Percentiles rank a stretch among this genome's conserved stretches.
Evolutionary conservation across 2,888 invertebrate genomes (phyloP).

Genomic region (Lepidonotus clava): DNA sequence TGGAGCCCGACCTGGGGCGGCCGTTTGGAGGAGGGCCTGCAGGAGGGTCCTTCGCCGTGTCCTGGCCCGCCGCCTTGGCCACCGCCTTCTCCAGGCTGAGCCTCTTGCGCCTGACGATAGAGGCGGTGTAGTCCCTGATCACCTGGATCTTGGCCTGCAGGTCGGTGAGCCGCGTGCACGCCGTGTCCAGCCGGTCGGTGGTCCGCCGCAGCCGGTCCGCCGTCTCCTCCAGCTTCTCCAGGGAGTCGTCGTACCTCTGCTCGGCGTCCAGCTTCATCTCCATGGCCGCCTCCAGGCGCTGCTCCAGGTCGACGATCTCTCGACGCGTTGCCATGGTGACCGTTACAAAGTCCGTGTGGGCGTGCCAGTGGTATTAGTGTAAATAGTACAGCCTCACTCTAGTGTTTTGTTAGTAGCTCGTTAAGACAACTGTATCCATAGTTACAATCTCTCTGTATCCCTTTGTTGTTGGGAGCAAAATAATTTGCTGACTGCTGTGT

Average conservation of each 20-base stretch:
- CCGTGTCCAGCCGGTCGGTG: not conserved
- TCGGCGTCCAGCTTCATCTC: conserved; percentile 49
- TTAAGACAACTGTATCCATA: no score
- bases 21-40: no score
- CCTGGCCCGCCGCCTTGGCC: not conserved
- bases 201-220: not conserved
- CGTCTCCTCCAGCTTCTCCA: not conserved
- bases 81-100: not conserved
- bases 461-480: no score
- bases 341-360: no score
- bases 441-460: no score
- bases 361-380: no score
- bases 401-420: no score
- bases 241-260: not conserved
- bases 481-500: no score
- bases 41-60: not conserved
- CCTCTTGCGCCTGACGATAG: not conserved
- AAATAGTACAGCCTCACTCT: no score
- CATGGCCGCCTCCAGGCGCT: conserved; percentile 31
- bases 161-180: not conserved
- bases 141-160: conserved; percentile 32
- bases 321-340: conserved; percentile 1
- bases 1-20: no score
- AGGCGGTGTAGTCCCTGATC: not conserved
- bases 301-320: conserved; percentile 21